These are phyloP conservation scores for Catostylus mosaicus DNA, from an alignment of 30 jellyfish, hydroid and myxozoan species.

Conservation along the genomic window DNA sequence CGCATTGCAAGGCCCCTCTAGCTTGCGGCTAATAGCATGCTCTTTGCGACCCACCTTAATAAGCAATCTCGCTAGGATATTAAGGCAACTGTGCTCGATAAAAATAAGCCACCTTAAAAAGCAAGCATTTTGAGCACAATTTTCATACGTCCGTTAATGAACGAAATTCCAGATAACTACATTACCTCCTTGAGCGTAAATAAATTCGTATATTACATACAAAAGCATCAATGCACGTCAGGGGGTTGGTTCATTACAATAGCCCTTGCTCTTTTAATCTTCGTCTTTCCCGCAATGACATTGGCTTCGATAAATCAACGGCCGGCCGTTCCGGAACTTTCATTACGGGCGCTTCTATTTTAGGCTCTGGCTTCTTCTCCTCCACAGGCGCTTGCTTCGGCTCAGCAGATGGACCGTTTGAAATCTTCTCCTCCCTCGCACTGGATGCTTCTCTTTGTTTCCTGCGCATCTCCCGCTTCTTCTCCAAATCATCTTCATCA, in stretches of 20 bases:
- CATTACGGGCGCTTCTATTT: constrained; percentile 27
- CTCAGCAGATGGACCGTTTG: constrained; percentile 7
- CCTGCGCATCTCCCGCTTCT: constrained; percentile 55
- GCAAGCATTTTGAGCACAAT: not conserved
- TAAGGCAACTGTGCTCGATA: too few species aligned
- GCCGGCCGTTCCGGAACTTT: constrained; percentile 59
- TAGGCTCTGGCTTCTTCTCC: constrained; percentile 57
- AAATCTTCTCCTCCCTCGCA: constrained; percentile 6
- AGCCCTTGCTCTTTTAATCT: constrained; percentile 73
- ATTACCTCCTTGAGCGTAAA: not conserved
- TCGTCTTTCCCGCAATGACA: constrained; percentile 68
- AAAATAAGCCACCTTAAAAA: too few species aligned
- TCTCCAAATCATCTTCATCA: constrained; percentile 54
- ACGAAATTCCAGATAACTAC: not conserved
- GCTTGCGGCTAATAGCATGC: too few species aligned
- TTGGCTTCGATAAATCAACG: constrained; percentile 53
- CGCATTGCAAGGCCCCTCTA: too few species aligned
- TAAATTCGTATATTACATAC: not conserved
- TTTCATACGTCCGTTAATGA: not conserved
- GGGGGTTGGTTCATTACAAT: constrained; percentile 32
- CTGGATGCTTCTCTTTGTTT: constrained; percentile 29
- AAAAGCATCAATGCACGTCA: constrained; percentile 2
- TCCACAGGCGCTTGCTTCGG: constrained; percentile 50
- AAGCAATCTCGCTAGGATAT: too few species aligned
- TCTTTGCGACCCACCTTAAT: too few species aligned